Percentiles rank a stretch among this genome's conserved stretches.
These are phyloP conservation scores for Archaeoteleia sp. DNA, from an alignment of 2,888 invertebrate species.

Conservation along the genomic window DNA sequence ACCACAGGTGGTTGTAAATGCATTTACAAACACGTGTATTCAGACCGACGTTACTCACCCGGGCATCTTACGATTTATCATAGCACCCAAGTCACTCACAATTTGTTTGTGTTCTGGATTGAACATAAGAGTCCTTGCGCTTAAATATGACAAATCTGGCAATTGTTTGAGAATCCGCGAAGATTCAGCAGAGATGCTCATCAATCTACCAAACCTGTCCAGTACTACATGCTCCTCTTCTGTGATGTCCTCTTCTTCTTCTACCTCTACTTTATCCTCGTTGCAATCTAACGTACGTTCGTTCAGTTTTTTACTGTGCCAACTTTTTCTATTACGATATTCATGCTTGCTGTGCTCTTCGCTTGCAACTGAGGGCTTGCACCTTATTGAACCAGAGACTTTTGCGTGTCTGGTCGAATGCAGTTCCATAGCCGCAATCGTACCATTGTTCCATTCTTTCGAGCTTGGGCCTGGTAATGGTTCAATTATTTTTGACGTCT, in stretches of 20 bases:
- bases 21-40: constrained; percentile 68
- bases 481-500: constrained; percentile 67
- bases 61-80: constrained; percentile 73
- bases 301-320: constrained; percentile 34
- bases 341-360: constrained; percentile 11
- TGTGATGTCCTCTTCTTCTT: constrained; percentile 45
- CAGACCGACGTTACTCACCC: constrained; percentile 75
- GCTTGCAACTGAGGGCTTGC: constrained; percentile 1
- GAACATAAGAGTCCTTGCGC: constrained; percentile 70
- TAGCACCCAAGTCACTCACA: constrained; percentile 70
- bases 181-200: constrained; percentile 68
- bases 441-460: constrained; percentile 61
- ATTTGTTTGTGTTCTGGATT: constrained; percentile 72
- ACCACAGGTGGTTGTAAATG: constrained; percentile 1
- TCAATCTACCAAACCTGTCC: constrained; percentile 68
- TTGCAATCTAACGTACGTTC: constrained; percentile 43
- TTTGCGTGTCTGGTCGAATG: background rate
- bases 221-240: constrained; percentile 64
- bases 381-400: background rate
- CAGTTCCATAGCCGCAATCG: background rate
- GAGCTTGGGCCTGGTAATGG: constrained; percentile 68
- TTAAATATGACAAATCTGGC: constrained; percentile 71
- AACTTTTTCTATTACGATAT: constrained; percentile 34
- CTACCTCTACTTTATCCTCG: constrained; percentile 45
- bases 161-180: constrained; percentile 69